Percentiles rank a stretch among this genome's conserved stretches.
Conservation (phyloP, 2,888 invertebrate species). For the Schrankia costaestrigalis region DNA sequence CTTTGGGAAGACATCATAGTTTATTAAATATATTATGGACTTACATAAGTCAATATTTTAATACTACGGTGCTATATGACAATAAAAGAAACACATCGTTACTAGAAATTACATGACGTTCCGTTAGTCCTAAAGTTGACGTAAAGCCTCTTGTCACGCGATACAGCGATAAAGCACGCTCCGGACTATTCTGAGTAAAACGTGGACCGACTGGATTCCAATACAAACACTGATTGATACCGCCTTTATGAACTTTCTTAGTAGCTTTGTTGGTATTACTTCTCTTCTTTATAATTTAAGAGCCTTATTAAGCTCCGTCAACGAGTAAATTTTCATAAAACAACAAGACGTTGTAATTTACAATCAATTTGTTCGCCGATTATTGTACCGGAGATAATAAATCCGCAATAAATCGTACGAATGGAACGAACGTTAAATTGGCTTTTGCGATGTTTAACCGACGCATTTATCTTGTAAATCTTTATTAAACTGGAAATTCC, state of each 20-base stretch:
- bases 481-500: constrained; percentile 19
- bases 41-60: constrained; percentile 37
- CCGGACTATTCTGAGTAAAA: constrained; percentile 45
- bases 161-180: constrained; percentile 63
- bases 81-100: constrained; percentile 74
- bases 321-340: constrained; percentile 23
- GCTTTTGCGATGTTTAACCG: constrained; percentile 11
- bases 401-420: constrained; percentile 16
- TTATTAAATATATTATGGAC: too few species aligned
- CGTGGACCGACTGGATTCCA: constrained; percentile 28
- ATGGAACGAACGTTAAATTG: constrained; percentile 12
- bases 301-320: constrained; percentile 14
- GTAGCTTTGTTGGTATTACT: constrained; percentile 22
- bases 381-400: constrained; percentile 19
- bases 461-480: constrained; percentile 18
- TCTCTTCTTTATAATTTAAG: constrained; percentile 15
- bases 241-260: constrained; percentile 20
- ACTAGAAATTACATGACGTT: constrained; percentile 73
- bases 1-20: constrained; percentile 18
- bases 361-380: constrained; percentile 22
- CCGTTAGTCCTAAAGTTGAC: constrained; percentile 65
- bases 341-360: constrained; percentile 14
- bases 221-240: constrained; percentile 37
- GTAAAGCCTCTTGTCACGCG: constrained; percentile 66
- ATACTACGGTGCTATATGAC: constrained; percentile 40